Percentiles rank a stretch among this genome's conserved stretches.
These are phyloP conservation scores for Sphaeridia pumilis DNA, from an alignment of 2,888 invertebrate genomes.

Conservation along the genomic window DNA sequence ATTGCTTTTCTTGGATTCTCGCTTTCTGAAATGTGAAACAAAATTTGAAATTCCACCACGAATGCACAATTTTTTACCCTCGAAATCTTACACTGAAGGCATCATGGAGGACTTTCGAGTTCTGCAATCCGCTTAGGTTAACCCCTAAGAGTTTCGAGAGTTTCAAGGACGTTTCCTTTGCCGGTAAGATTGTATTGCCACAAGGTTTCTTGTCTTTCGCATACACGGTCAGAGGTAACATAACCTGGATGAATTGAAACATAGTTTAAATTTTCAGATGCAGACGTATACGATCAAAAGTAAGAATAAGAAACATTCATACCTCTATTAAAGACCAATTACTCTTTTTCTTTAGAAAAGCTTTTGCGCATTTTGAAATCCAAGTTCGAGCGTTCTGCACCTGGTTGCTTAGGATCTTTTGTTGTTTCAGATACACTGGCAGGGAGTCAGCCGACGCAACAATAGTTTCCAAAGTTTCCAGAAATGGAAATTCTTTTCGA, in stretches of 20 bases:
- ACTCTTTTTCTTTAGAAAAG: slow-evolving; percentile 73
- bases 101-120: neutral
- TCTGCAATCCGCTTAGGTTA: slow-evolving; percentile 1
- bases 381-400: slow-evolving; percentile 66
- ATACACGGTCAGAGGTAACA: slow-evolving; percentile 48
- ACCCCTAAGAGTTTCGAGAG: slow-evolving; percentile 5
- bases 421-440: slow-evolving; percentile 63
- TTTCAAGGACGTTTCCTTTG: no score
- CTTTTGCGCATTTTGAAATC: slow-evolving; percentile 70
- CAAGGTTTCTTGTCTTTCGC: slow-evolving; percentile 41
- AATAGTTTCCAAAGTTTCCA: slow-evolving; percentile 69
- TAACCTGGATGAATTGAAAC: slow-evolving; percentile 39
- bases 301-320: no score
- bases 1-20: slow-evolving; percentile 60
- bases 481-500: slow-evolving; percentile 61
- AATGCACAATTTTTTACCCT: no score
- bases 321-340: no score
- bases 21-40: slow-evolving; percentile 45
- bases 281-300: slow-evolving; percentile 16
- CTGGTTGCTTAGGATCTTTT: slow-evolving; percentile 64
- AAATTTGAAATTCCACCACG: neutral
- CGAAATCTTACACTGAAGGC: slow-evolving; percentile 4
- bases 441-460: slow-evolving; percentile 64
- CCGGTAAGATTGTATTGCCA: slow-evolving; percentile 21
- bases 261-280: neutral